Evolutionary conservation across 2,888 invertebrate species (phyloP), one percentile per base, ranked within the genome.

Genomic region (Acronicta leporina): DNA sequence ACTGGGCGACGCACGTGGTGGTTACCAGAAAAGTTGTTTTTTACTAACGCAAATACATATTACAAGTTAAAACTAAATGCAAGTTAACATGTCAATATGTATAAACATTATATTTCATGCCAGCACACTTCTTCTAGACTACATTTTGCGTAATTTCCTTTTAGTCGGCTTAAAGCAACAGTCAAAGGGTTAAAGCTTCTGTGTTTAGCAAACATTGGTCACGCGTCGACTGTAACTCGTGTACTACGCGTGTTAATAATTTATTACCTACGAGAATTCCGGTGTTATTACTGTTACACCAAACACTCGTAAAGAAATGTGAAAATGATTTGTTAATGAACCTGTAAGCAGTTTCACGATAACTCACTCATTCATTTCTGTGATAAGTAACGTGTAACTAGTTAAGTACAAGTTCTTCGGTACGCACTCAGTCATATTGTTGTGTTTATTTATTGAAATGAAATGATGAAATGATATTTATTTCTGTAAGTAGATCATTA

Each of bases 151-250:
- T 15, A 5, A 47, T 47, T 72, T 47, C 35, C 38, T 38, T 40
- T 16, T 14, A 56, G 2, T 35, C 27, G n/a, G 25, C 33, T 14
- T 15, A 56, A 14, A 35, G 13, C 11, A 13, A 62, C 55, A 41
- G 13, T 41, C 13, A 55, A 47, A 62, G 65, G 77, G 71, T 75
- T 75, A 63, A 52, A 49, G 63, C 63, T 63, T 66, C 57, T 53
- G 45, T 75, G 77, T 83, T 85, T 85, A 79, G 53, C 72, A 86
- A 86, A 86, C 83, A 84, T 74, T 45, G 50, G 66, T 76, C 84
- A 84, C 83, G 84, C 76, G 81, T 78, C 63, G 54, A 58, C 52
- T 67, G 64, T 69, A 64, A 60, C 75, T 70, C 73, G 65, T 72
- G 66, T 66, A 53, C 53, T 59, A 33, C 53, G 51, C 70, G 45